phyloP scores from a whole-genome alignment of 2,888 invertebrate species.

The Ecliptopera silaceata region DNA sequence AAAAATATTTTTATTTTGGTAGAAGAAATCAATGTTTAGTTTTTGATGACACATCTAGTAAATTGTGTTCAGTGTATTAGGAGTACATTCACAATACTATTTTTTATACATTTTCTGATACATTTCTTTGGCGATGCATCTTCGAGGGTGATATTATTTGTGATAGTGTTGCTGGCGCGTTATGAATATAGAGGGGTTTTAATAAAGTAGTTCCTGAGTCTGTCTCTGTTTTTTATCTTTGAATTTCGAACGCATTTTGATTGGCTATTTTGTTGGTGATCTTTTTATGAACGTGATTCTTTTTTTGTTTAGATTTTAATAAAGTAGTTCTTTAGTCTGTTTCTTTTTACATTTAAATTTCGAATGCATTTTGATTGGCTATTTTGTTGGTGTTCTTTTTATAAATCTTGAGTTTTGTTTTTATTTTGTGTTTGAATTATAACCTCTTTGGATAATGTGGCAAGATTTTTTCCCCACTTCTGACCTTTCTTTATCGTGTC shows the following conservation, averaged over 20 bases:
- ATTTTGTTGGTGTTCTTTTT: slow-evolving; percentile 3
- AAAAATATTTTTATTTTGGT: too few species aligned
- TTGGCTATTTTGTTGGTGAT: slow-evolving; percentile 11
- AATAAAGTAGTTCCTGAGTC: slow-evolving; percentile 70
- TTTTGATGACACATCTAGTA: slow-evolving; percentile 48
- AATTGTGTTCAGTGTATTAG: slow-evolving; percentile 1
- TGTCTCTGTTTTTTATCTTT: slow-evolving; percentile 36
- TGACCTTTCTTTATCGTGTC: too few species aligned
- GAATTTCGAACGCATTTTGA: slow-evolving; percentile 24
- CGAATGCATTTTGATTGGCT: slow-evolving; percentile 22
- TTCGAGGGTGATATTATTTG: slow-evolving; percentile 80
- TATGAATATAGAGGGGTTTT: slow-evolving; percentile 82
- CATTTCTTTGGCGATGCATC: slow-evolving; percentile 82
- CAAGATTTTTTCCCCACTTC: too few species aligned
- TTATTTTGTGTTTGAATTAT: not conserved
- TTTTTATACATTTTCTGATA: slow-evolving; percentile 82
- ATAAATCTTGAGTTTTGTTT: too few species aligned
- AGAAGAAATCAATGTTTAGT: too few species aligned
- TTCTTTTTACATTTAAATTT: slow-evolving; percentile 29
- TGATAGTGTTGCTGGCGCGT: slow-evolving; percentile 77
- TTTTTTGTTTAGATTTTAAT: too few species aligned
- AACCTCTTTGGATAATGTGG: too few species aligned
- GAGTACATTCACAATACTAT: slow-evolving; percentile 46
- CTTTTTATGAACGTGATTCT: not conserved
- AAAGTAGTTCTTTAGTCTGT: slow-evolving; percentile 64